Conservation (phyloP, 2,888 invertebrate species). For the Nudaria mundana region DNA sequence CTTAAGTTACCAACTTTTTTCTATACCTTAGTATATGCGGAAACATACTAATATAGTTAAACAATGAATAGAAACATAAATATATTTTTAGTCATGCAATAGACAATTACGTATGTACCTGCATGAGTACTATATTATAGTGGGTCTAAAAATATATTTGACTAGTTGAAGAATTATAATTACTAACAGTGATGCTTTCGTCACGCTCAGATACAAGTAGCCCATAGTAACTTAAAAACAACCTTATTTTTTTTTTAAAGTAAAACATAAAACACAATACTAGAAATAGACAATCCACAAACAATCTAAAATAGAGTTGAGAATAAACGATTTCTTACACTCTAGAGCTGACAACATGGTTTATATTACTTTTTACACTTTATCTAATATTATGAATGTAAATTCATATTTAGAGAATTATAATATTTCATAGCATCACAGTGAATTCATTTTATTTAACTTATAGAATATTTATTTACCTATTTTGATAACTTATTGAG, state of each 20-base stretch:
- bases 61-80: too few relatives aligned
- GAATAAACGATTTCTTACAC: conserved; percentile 30
- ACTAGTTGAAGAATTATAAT: too few relatives aligned
- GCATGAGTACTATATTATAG: too few relatives aligned
- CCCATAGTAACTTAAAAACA: too few relatives aligned
- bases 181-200: too few relatives aligned
- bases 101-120: too few relatives aligned
- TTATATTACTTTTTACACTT: conserved; percentile 19
- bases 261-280: conserved; percentile 29
- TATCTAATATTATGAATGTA: conserved; percentile 31
- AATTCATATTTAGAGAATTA: conserved; percentile 36
- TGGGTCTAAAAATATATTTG: too few relatives aligned
- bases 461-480: conserved; percentile 22
- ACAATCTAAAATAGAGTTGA: conserved; percentile 38
- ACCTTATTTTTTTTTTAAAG: conserved; percentile 20
- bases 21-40: too few relatives aligned
- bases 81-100: too few relatives aligned
- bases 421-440: conserved; percentile 72
- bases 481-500: conserved; percentile 15
- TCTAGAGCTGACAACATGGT: conserved; percentile 30
- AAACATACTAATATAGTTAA: too few relatives aligned
- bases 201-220: too few relatives aligned
- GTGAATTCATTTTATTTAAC: conserved; percentile 60
- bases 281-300: conserved; percentile 37
- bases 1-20: too few relatives aligned